phyloP scores from a whole-genome alignment of 2,113 vertebrate species.

The Tupaia chinensis region DNA sequence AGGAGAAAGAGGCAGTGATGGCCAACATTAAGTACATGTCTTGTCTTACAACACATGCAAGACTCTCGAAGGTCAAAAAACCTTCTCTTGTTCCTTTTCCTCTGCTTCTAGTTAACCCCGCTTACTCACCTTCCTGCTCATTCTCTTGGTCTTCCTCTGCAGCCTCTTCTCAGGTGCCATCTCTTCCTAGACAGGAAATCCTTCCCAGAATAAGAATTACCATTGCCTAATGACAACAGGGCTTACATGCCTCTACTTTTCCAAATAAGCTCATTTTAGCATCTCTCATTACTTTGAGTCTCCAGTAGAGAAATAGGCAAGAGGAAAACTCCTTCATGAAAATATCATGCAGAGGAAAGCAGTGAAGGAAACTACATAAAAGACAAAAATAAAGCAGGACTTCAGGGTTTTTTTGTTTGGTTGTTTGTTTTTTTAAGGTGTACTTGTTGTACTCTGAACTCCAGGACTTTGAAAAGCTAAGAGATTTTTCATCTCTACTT shows the following conservation, averaged over 20 bases:
- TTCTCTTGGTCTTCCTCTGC: not conserved
- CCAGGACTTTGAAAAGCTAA: not conserved
- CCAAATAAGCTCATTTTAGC: constrained; percentile 30
- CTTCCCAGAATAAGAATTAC: not conserved
- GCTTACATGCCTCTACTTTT: constrained; percentile 37
- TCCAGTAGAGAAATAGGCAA: not conserved
- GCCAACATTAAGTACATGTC: not conserved
- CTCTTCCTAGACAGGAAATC: not conserved
- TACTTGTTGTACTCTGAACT: not conserved
- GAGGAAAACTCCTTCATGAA: constrained; percentile 45
- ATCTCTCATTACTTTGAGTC: constrained; percentile 16
- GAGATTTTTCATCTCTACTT: not conserved
- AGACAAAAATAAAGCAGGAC: constrained; percentile 36
- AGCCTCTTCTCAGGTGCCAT: not conserved
- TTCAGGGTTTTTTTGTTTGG: not conserved
- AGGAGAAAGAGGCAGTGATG: no score
- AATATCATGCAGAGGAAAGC: constrained; percentile 44
- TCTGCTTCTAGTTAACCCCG: not conserved
- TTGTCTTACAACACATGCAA: not conserved
- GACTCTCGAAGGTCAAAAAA: not conserved
- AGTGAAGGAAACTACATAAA: constrained; percentile 36
- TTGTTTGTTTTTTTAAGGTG: not conserved
- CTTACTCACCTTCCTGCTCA: not conserved
- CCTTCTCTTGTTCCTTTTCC: not conserved
- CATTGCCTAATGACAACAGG: not conserved